Conservation (phyloP, 2,113 vertebrate species). For the Daboia siamensis region DNA sequence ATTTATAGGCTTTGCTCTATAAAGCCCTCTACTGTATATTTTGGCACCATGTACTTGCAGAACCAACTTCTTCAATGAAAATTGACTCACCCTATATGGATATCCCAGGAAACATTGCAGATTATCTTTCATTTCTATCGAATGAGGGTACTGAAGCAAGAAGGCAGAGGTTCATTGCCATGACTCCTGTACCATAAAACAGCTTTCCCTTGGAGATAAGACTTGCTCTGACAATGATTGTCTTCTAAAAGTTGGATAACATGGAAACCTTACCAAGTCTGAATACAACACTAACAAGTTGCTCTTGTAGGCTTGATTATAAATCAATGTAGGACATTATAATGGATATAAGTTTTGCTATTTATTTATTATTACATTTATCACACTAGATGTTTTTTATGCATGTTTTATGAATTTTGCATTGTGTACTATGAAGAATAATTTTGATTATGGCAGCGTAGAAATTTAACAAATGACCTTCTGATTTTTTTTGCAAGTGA, state of each 20-base stretch:
- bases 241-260: neutral
- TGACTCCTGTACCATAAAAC: neutral
- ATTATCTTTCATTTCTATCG: neutral
- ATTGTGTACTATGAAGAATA: neutral
- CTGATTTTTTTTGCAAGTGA: neutral
- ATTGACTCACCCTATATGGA: neutral
- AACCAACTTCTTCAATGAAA: neutral
- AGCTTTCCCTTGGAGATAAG: neutral
- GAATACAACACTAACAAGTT: neutral
- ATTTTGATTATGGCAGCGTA: neutral
- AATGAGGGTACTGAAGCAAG: neutral
- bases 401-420: neutral
- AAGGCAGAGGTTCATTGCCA: neutral
- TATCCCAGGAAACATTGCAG: neutral
- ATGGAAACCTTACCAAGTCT: neutral
- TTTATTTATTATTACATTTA: neutral
- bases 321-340: neutral
- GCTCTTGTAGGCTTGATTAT: neutral
- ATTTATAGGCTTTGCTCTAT: neutral
- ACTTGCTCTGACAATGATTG: neutral
- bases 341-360: neutral
- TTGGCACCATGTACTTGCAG: neutral
- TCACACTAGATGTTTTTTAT: neutral
- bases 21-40: neutral
- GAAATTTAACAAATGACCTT: neutral